These are phyloP conservation scores for Eonycteris spelaea DNA, from an alignment of 2,113 vertebrate species.

Conservation along the genomic window DNA sequence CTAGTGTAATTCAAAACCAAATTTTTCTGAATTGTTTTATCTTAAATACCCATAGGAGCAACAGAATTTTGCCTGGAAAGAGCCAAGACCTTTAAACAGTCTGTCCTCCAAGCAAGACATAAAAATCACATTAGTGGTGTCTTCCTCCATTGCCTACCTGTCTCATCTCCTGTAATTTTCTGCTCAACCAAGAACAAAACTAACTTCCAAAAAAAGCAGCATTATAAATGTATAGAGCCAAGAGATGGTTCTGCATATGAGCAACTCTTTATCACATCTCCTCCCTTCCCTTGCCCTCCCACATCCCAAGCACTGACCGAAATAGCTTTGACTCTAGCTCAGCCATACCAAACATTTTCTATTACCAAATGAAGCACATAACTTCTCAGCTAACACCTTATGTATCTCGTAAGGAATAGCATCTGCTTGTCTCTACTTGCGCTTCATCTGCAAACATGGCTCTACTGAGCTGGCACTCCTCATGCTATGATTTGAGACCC, in stretches of 20 bases:
- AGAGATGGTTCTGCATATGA: not conserved
- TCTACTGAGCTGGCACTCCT: not conserved
- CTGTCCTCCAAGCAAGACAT: not conserved
- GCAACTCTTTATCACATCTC: not conserved
- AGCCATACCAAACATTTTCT: not conserved
- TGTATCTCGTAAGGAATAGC: not conserved
- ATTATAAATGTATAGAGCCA: not conserved
- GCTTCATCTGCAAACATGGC: not conserved
- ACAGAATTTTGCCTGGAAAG: not conserved
- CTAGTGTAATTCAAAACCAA: not conserved
- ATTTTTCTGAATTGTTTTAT: not conserved
- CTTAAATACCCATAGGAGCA: not conserved
- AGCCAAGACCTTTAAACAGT: not conserved
- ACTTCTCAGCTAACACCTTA: not conserved
- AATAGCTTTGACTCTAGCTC: not conserved
- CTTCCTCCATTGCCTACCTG: not conserved
- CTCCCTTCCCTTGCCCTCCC: not conserved
- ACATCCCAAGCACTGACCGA: not conserved
- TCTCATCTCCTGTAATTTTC: not conserved
- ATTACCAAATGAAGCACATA: not conserved
- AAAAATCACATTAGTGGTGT: not conserved
- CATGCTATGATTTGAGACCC: not conserved
- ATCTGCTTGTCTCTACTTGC: not conserved
- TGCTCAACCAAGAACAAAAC: not conserved
- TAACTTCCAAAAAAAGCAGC: not conserved